phyloP scores from a whole-genome alignment of 1,140 invertebrate genomes.

The Acromyrmex charruanus region DNA sequence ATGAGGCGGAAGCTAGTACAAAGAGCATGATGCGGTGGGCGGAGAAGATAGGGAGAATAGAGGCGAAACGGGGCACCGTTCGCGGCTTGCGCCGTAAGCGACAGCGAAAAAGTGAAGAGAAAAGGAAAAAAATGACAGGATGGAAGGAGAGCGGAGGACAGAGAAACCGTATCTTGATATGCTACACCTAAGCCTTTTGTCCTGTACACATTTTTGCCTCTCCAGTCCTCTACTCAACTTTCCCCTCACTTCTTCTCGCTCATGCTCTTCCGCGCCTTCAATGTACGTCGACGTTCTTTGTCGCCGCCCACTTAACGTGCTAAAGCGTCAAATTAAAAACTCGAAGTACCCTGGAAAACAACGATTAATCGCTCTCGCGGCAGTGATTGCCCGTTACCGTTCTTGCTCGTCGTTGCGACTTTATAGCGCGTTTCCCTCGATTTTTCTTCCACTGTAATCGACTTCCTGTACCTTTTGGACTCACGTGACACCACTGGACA shows the following conservation, averaged over 20 bases:
- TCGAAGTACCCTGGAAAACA: slow-evolving; percentile 65
- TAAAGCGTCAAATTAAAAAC: slow-evolving; percentile 80
- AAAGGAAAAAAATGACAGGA: slow-evolving; percentile 13
- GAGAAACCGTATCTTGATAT: slow-evolving; percentile 61
- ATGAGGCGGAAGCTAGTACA: slow-evolving; percentile 52
- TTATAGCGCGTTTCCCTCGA: slow-evolving; percentile 22
- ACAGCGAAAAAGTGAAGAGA: not conserved
- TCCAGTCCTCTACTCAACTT: slow-evolving; percentile 38
- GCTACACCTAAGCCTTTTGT: slow-evolving; percentile 69
- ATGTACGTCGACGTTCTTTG: slow-evolving; percentile 48
- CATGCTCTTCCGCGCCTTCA: slow-evolving; percentile 16
- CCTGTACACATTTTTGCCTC: slow-evolving; percentile 53
- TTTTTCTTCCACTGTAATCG: not conserved
- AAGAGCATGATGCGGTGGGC: slow-evolving; percentile 14
- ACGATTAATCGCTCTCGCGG: slow-evolving; percentile 62
- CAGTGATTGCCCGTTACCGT: slow-evolving; percentile 60
- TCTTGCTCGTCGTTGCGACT: slow-evolving; percentile 22
- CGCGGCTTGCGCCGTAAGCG: slow-evolving; percentile 20
- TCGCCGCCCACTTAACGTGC: slow-evolving; percentile 70
- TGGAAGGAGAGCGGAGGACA: slow-evolving; percentile 2
- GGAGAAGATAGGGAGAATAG: slow-evolving; percentile 23
- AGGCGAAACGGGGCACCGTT: slow-evolving; percentile 12
- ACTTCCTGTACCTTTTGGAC: slow-evolving; percentile 16
- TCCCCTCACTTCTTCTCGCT: slow-evolving; percentile 49
- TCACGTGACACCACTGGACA: slow-evolving; percentile 23